These are phyloP conservation scores for Nemapogon koenigi DNA, from an alignment of 2,888 invertebrate genomes.

Conservation along the genomic window DNA sequence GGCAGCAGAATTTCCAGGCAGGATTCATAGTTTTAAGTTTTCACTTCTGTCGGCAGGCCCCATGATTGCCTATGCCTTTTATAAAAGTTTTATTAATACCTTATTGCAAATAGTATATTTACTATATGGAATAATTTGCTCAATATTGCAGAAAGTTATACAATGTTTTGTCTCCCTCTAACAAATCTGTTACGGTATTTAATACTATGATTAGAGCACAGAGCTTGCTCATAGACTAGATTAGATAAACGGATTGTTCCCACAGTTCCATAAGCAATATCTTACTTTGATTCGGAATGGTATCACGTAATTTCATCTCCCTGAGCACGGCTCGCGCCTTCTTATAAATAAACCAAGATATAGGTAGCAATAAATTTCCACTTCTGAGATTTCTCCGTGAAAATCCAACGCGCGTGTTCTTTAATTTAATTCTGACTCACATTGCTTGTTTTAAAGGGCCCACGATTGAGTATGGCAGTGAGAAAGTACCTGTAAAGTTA, in stretches of 20 bases:
- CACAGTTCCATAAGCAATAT: constrained; percentile 31
- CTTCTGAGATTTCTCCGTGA: constrained; percentile 33
- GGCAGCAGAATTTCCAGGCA: too few species aligned
- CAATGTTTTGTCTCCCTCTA: too few species aligned
- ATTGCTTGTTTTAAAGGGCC: constrained; percentile 43
- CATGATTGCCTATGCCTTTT: too few species aligned
- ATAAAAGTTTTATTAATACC: too few species aligned
- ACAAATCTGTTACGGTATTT: not conserved
- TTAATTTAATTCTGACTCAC: constrained; percentile 54
- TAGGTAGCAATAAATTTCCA: constrained; percentile 58
- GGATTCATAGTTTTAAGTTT: too few species aligned
- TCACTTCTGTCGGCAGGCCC: too few species aligned
- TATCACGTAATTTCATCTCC: constrained; percentile 65
- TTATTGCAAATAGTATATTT: too few species aligned
- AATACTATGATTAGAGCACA: too few species aligned
- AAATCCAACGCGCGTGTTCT: constrained; percentile 20
- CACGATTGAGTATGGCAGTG: constrained; percentile 35
- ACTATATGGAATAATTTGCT: too few species aligned
- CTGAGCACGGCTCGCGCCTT: constrained; percentile 41
- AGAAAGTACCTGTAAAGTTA: constrained; percentile 22
- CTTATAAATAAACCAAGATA: constrained; percentile 63
- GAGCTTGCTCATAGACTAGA: not conserved
- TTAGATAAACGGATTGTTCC: constrained; percentile 23
- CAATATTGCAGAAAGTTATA: too few species aligned
- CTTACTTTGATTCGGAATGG: constrained; percentile 60